These are phyloP conservation scores for Coremacera marginata DNA, from an alignment of 2,888 invertebrate genomes.

Conservation along the genomic window DNA sequence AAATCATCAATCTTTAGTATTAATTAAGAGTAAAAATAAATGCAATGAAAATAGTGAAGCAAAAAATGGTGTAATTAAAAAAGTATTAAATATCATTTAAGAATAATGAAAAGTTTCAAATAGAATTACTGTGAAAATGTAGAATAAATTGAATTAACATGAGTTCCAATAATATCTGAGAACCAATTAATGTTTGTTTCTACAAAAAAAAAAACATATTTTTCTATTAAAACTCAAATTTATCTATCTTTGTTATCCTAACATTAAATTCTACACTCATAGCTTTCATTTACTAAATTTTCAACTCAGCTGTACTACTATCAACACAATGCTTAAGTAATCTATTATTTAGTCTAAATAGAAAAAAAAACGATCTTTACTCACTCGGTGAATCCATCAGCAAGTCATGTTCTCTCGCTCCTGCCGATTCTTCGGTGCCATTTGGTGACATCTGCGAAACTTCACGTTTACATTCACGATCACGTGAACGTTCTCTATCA, in stretches of 20 bases:
- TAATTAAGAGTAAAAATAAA: constrained; percentile 17
- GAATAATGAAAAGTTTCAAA: neutral
- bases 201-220: no score
- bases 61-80: neutral
- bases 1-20: neutral
- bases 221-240: no score
- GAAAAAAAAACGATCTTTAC: constrained; percentile 69
- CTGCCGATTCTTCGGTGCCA: constrained; percentile 74
- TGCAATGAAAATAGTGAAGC: neutral
- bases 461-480: constrained; percentile 60
- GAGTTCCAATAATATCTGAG: neutral
- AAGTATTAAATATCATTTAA: neutral
- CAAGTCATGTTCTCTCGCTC: constrained; percentile 71
- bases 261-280: no score
- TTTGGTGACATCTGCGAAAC: constrained; percentile 72
- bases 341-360: neutral
- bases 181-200: neutral
- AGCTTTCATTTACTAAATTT: no score
- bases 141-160: no score
- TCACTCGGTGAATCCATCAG: constrained; percentile 89
- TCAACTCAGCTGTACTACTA: no score
- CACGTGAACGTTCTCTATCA: constrained; percentile 69
- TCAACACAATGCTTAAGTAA: no score
- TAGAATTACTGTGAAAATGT: neutral
- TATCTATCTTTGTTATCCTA: no score